A percentile compares a stretch with the other conserved stretches of the same genome.
These are phyloP conservation scores for Lamellibrachia satsuma DNA, from an alignment of 2,888 invertebrate species.

Conservation along the genomic window DNA sequence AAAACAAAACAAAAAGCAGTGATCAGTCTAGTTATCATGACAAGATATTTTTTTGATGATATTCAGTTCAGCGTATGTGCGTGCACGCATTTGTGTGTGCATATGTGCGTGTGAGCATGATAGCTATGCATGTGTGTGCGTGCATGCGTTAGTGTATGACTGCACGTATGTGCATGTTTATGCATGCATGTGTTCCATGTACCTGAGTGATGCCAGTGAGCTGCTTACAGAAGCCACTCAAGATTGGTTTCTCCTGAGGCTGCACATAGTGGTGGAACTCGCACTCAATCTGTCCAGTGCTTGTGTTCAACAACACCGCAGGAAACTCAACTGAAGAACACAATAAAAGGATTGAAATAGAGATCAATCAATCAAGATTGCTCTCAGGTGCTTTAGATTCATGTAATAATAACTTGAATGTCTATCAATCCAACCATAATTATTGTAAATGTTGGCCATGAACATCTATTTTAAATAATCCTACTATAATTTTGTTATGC, in stretches of 20 bases:
- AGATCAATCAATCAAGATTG: too few species aligned
- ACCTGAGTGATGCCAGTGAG: slow-evolving; percentile 72
- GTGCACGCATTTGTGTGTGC: background rate
- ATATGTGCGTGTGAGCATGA: background rate
- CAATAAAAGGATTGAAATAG: too few species aligned
- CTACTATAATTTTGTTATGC: too few species aligned
- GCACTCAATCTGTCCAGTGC: slow-evolving; percentile 69
- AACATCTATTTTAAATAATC: too few species aligned
- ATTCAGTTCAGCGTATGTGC: too few species aligned
- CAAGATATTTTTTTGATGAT: too few species aligned
- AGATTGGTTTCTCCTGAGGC: slow-evolving; percentile 71
- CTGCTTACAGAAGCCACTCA: slow-evolving; percentile 72
- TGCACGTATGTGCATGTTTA: background rate
- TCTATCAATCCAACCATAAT: too few species aligned
- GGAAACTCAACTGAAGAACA: slow-evolving; percentile 70
- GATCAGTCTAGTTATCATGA: background rate
- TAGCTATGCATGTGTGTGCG: background rate
- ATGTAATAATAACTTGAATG: too few species aligned
- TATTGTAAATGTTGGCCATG: too few species aligned
- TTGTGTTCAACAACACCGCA: slow-evolving; percentile 71
- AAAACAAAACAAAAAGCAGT: background rate
- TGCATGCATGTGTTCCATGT: background rate
- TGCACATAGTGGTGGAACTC: slow-evolving; percentile 74
- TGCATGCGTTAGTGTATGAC: background rate
- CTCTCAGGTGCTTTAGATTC: too few species aligned